Percentiles rank a stretch among this genome's conserved stretches.
phyloP scores from a whole-genome alignment of 2,113 vertebrate genomes.

The Phainopepla nitens region DNA sequence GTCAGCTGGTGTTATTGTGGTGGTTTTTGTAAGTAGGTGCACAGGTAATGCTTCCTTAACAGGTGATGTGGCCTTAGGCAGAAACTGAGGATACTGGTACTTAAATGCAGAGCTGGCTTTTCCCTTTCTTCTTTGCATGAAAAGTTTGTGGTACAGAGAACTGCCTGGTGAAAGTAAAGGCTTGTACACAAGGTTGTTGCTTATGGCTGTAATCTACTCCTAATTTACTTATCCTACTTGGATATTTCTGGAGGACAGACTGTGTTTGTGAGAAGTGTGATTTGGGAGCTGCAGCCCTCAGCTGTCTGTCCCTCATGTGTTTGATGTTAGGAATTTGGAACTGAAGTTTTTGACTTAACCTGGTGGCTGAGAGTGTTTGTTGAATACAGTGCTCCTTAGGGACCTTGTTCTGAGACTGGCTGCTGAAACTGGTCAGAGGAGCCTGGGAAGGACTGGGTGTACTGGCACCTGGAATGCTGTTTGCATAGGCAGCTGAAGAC shows the following conservation, averaged over 20 bases:
- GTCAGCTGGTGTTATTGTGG: neutral
- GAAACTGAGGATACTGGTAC: neutral
- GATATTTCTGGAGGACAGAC: neutral
- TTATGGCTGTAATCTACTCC: neutral
- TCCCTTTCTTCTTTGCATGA: neutral
- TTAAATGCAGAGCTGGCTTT: conserved; percentile 30
- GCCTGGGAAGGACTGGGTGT: neutral
- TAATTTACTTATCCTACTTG: neutral
- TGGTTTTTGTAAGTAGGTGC: neutral
- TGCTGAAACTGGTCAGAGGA: neutral
- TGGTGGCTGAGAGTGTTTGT: neutral
- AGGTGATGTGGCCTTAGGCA: neutral
- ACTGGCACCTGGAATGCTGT: neutral
- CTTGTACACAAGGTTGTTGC: neutral
- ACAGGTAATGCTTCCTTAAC: neutral
- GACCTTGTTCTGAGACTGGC: neutral
- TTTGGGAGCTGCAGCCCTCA: neutral
- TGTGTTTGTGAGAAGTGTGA: neutral
- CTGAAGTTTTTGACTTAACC: neutral
- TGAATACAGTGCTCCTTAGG: neutral
- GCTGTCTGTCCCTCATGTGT: neutral
- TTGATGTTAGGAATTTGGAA: neutral
- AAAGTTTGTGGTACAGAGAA: neutral
- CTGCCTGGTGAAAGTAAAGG: neutral
- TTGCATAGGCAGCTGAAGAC: neutral